phyloP scores from a whole-genome alignment of 1,140 invertebrate species.

The Chlorops oryzae region DNA sequence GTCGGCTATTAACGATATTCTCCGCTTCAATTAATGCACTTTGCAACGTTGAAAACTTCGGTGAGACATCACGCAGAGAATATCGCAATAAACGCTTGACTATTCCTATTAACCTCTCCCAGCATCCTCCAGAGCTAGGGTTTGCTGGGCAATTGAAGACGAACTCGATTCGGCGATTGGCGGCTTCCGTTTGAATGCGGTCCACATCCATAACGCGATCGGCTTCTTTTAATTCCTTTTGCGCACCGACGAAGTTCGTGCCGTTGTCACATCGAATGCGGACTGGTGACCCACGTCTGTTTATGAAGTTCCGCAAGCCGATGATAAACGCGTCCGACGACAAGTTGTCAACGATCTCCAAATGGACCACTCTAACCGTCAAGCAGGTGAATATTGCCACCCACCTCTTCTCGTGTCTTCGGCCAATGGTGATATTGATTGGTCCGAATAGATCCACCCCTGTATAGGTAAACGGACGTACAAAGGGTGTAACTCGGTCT shows the following conservation, averaged over 20 bases:
- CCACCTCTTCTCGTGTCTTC: conserved; percentile 22
- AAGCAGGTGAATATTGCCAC: conserved; percentile 23
- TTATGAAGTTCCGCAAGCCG: conserved; percentile 18
- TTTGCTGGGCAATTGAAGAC: conserved; percentile 29
- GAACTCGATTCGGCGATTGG: conserved; percentile 17
- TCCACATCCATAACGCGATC: not conserved
- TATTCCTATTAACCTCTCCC: conserved; percentile 21
- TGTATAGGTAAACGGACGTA: conserved; percentile 11
- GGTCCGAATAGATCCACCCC: conserved; percentile 11
- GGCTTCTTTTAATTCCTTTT: conserved; percentile 21
- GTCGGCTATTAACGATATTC: conserved; percentile 30
- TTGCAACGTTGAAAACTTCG: not conserved
- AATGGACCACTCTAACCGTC: conserved; percentile 16
- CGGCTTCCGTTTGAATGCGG: not conserved
- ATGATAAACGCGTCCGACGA: conserved; percentile 15
- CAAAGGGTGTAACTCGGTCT: conserved; percentile 1
- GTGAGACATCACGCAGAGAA: not conserved
- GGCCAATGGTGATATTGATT: conserved; percentile 15
- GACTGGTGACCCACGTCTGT: conserved; percentile 20
- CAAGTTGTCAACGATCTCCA: conserved; percentile 17
- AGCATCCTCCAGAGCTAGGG: conserved; percentile 28
- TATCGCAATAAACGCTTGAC: not conserved
- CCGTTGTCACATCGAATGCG: conserved; percentile 40
- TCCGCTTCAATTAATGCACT: conserved; percentile 31
- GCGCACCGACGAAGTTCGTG: conserved; percentile 39